Base-by-base conservation (phyloP, 2,888 invertebrate species). In the Acronicta leporina region DNA sequence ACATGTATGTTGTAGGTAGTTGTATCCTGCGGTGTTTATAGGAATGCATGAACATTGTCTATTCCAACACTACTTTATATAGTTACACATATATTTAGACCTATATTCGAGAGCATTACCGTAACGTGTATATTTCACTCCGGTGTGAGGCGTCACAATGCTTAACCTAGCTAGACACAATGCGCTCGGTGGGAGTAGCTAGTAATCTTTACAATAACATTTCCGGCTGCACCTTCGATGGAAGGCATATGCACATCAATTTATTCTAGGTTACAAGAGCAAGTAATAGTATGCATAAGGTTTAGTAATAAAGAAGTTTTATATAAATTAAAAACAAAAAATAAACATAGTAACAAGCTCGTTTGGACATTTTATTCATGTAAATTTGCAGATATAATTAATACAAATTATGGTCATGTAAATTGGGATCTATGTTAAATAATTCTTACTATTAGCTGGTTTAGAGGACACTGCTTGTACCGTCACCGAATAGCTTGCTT, bases 321-420 rank as follows among this genome's bases (percentile, higher is more conserved):
- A 58, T n/a, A 25, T 63, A 61, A 63, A 79, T 75, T 66, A 63
- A 75, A 73, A 76, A 76, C 64, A 76, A 74, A 63, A 79, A 85
- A 85, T 84, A 86, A 83, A 81, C 83, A 83, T 79, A 80, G 74
- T 89, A 89, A 88, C 92, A 93, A 94, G 92, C 92, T 92, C 92
- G 85, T 94, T 94, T 93, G 88, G 88, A 93, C 89, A 83, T 92
- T 95, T 95, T 94, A 94, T 94, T 95, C 88, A 94, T 94, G 94
- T 94, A 95, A 95, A 95, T 94, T 94, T 94, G 94, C 94, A 92
- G 92, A 91, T 93, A 94, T 93, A 93, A 90, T 94, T 92, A 94
- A 89, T 95, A 95, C 94, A 95, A 95, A 95, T 91, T 80, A 92
- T 94, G 92, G 91, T 94, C 92, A 90, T 92, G 92, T 94, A 93